Percentiles rank a stretch among this genome's conserved stretches.
These are phyloP conservation scores for Sorex fumeus DNA, from an alignment of 2,113 vertebrate genomes.

Conservation along the genomic window DNA sequence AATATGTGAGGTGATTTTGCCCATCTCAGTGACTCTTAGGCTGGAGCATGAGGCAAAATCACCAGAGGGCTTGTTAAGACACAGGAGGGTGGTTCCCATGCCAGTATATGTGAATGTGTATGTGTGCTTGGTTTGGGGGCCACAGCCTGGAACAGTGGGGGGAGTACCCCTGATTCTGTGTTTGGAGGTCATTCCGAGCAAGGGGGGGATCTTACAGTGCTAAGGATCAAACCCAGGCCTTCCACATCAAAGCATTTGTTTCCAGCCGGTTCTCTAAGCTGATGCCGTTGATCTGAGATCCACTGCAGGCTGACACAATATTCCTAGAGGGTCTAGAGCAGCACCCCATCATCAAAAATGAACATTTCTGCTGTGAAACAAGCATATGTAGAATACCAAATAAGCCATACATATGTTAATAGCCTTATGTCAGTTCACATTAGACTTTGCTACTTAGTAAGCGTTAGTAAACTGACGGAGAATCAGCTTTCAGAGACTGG, in stretches of 20 bases:
- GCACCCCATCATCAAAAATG: not conserved
- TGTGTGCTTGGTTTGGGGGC: too few species aligned
- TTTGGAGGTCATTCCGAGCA: too few species aligned
- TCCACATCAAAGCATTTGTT: too few species aligned
- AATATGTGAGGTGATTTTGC: too few species aligned
- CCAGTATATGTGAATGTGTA: too few species aligned
- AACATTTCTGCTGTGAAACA: not conserved
- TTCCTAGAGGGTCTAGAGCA: not conserved
- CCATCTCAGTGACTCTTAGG: not conserved
- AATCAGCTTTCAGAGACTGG: slow-evolving; percentile 28
- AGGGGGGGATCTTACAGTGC: too few species aligned
- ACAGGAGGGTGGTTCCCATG: not conserved
- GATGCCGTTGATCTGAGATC: not conserved
- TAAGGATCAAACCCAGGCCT: too few species aligned
- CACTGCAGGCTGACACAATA: not conserved
- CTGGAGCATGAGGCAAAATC: not conserved
- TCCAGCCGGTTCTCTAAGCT: not conserved
- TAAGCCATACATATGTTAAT: not conserved
- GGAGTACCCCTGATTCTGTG: too few species aligned
- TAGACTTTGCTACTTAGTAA: not conserved
- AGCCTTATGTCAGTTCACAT: not conserved
- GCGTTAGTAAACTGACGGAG: not conserved
- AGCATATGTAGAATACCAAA: not conserved
- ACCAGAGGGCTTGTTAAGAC: not conserved
- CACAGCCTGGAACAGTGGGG: too few species aligned